Base-by-base conservation (phyloP, 2,888 invertebrate genomes). In the Meliscaeva auricollis region DNA sequence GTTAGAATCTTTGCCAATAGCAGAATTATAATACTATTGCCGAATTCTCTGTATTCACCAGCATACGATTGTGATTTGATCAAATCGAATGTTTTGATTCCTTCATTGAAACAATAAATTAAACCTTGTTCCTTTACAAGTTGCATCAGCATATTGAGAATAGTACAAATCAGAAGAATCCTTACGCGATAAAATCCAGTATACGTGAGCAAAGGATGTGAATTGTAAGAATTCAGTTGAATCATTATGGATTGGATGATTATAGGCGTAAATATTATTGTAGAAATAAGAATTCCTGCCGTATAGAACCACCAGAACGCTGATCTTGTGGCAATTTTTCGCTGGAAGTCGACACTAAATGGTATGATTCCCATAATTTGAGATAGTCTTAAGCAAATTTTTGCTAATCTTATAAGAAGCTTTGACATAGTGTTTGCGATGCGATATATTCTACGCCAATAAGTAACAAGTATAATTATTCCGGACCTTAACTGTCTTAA, bases 291-390 rank as follows among this genome's bases (percentile, higher is more conserved):
- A 32, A 32, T 17, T 0, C 11, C 11, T 17, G 32, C 11, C 6
- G 48, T 48, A 41, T 64, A 64, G 2, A 30, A 13, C 3, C 48
- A 1, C 64, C 48, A 64, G 20, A 48, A 64, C 32, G 1, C 15
- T 32, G 64, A 64, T 13, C 48, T 48, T 17, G 5, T 20, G 3
- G 64, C 46, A 1, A 8, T 13, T 64, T 8, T 46, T 20, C 2
- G 17, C 5, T 64, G 2, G 6, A 64, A 64, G 5, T 64, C 4
- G 26, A 13, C 15, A 48, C 48, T n/a, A 8, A 64, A 48, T 0
- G 64, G 64, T 1, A 64, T 64, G 6, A 64, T 48, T 7, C 64
- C 64, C 0, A 64, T 11, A 3, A 64, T 2, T 64, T 64, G 64
- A 15, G 48, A 15, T 2, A 46, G 0, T 17, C 32, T 20, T 1